Base-by-base conservation (phyloP, 2,888 invertebrate species). In the Odontocolon sp. region DNA sequence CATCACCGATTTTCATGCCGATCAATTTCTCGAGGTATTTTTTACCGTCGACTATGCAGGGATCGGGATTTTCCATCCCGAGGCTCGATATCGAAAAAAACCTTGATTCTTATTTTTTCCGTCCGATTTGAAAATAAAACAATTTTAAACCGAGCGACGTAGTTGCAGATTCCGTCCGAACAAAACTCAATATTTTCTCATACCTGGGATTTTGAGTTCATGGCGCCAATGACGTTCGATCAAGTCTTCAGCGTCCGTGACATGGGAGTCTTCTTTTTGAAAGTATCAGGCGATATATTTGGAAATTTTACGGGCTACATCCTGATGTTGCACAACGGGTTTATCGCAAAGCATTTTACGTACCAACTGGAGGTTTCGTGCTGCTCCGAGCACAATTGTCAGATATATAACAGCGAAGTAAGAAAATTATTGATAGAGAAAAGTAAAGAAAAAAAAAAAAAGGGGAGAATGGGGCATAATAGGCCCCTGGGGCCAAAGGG, bases 11-110 rank as follows among this genome's bases (percentile, higher is more conserved):
- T 91, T 87, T 81, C 93, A 93, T 79, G 82, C 89, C 70, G 88
- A 91, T 23, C 88, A 91, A 74, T 91, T 92, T 68, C 88, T 91
- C 74, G 92, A 93, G 91, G 93, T 93, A 77, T 59, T 59, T 21
- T 69, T 57, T 36, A n/a, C 6, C 40, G n/a, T 11, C 1, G 5
- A 26, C 23, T 11, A 18, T 14, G 4, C 9, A 38, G n/a, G n/a
- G n/a, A n/a, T n/a, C n/a, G n/a, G n/a, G n/a, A n/a, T n/a, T n/a
- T n/a, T n/a, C n/a, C n/a, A n/a, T n/a, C n/a, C n/a, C n/a, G n/a
- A n/a, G n/a, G n/a, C n/a, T n/a, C n/a, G n/a, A n/a, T n/a, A n/a
- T n/a, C n/a, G n/a, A n/a, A n/a, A n/a, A n/a, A n/a, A n/a, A n/a
- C n/a, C n/a, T n/a, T n/a, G n/a, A n/a, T n/a, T n/a, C n/a, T n/a